A percentile compares a stretch with the other conserved stretches of the same genome.
These are phyloP conservation scores for Philopedon plagiatum DNA, from an alignment of 2,888 invertebrate species.

Conservation along the genomic window DNA sequence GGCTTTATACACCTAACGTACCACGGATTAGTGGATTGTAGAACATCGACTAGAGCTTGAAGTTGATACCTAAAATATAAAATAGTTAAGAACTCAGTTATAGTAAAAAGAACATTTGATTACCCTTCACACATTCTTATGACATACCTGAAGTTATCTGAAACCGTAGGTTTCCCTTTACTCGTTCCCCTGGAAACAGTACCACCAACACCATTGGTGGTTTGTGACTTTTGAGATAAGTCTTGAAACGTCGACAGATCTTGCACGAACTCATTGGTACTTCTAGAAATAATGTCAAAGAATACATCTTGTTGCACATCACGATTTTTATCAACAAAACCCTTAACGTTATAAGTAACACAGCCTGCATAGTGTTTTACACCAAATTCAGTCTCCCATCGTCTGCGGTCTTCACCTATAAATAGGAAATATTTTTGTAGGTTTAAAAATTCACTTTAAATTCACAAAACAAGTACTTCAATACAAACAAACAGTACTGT, in stretches of 20 bases:
- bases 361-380: constrained; percentile 91
- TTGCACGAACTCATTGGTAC: constrained; percentile 86
- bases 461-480: no score
- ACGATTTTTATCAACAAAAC: constrained; percentile 93
- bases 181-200: constrained; percentile 87
- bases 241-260: constrained; percentile 81
- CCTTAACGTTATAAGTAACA: constrained; percentile 86
- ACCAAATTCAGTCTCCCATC: constrained; percentile 93
- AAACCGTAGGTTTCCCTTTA: constrained; percentile 91
- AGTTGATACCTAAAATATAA: constrained; percentile 75
- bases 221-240: constrained; percentile 54
- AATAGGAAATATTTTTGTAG: constrained; percentile 8
- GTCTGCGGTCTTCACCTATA: constrained; percentile 81
- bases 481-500: no score
- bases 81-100: no score
- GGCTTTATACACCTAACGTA: constrained; percentile 95
- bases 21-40: constrained; percentile 93
- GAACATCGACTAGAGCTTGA: constrained; percentile 89
- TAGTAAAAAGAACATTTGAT: no score
- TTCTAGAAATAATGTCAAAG: constrained; percentile 89
- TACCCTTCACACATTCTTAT: no score
- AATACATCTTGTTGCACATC: constrained; percentile 95
- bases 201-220: constrained; percentile 70
- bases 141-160: constrained; percentile 83
- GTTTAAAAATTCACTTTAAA: no score